Evolutionary conservation across 2,888 invertebrate genomes (phyloP).

Genomic region (Laspeyria flexula): DNA sequence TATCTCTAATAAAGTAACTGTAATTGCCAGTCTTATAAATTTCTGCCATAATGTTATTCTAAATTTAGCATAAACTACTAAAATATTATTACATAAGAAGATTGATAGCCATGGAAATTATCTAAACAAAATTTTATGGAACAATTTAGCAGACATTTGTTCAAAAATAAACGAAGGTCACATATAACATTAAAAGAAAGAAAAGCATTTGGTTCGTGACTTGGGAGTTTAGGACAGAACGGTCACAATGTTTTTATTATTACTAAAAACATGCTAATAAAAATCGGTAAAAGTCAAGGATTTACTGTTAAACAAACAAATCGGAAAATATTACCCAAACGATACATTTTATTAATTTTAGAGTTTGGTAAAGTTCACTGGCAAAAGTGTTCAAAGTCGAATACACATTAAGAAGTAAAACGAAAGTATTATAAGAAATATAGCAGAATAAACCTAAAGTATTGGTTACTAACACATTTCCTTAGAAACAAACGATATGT

Average conservation of each 20-base stretch:
- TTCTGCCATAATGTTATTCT: background rate
- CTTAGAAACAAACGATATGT: background rate
- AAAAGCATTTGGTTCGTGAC: constrained; percentile 67
- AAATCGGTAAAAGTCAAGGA: constrained; percentile 63
- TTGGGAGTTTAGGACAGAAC: constrained; percentile 61
- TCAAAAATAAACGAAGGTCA: constrained; percentile 57
- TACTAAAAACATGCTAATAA: constrained; percentile 63
- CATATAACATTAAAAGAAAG: constrained; percentile 57
- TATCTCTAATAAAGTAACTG: too few relatives aligned
- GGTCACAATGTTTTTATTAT: constrained; percentile 56
- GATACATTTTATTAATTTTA: constrained; percentile 39
- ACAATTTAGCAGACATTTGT: constrained; percentile 32
- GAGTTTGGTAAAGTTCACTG: constrained; percentile 25
- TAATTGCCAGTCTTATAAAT: background rate
- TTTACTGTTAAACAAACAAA: constrained; percentile 54
- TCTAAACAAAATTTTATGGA: constrained; percentile 28
- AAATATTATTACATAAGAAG: constrained; percentile 22
- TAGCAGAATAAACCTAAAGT: too few relatives aligned
- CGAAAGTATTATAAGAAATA: too few relatives aligned
- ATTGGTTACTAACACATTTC: too few relatives aligned
- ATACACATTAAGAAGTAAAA: background rate
- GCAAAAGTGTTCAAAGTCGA: constrained; percentile 20
- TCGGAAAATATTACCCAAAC: constrained; percentile 42
- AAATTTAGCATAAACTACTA: constrained; percentile 11
- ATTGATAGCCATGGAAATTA: constrained; percentile 34